Percentiles rank a stretch among this genome's conserved stretches.
Evolutionary conservation across 53 echinoderm and acorn worm genomes (phyloP).

Genomic region (Apostichopus leukothele): DNA sequence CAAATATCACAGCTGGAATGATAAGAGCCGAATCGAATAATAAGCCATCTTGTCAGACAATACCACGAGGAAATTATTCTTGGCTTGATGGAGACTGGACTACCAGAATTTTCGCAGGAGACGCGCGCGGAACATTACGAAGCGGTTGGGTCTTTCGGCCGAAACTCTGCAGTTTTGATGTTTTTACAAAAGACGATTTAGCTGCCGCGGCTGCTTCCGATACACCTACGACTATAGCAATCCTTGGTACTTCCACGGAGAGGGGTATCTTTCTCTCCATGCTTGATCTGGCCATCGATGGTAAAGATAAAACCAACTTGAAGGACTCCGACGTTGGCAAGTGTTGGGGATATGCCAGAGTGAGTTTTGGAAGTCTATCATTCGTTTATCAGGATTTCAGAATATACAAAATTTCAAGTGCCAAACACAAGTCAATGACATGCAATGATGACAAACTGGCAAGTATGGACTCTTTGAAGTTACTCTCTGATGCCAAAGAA

Average conservation of each 20-base stretch:
- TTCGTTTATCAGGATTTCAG: constrained; percentile 32
- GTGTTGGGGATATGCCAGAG: constrained; percentile 17
- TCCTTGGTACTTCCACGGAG: constrained; percentile 24
- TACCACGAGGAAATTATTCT: neutral
- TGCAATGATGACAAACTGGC: neutral
- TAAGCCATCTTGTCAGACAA: constrained; percentile 18
- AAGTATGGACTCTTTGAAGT: neutral
- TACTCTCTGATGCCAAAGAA: neutral
- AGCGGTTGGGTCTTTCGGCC: constrained; percentile 35
- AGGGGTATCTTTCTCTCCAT: constrained; percentile 25
- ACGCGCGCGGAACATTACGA: neutral
- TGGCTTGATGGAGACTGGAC: constrained; percentile 26
- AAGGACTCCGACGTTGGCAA: constrained; percentile 4
- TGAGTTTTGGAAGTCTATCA: neutral
- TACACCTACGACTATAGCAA: neutral
- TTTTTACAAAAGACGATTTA: constrained; percentile 30
- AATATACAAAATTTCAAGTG: neutral
- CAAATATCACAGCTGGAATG: neutral
- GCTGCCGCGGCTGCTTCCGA: neutral
- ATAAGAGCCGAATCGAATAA: neutral
- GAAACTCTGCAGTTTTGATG: constrained; percentile 21
- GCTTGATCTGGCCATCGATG: neutral
- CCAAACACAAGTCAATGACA: neutral
- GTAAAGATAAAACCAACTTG: neutral
- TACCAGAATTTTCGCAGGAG: neutral